Evolutionary conservation across 2,888 invertebrate species (phyloP), one percentile per base, ranked within the genome.

Genomic region (Coenonympha glycerion): DNA sequence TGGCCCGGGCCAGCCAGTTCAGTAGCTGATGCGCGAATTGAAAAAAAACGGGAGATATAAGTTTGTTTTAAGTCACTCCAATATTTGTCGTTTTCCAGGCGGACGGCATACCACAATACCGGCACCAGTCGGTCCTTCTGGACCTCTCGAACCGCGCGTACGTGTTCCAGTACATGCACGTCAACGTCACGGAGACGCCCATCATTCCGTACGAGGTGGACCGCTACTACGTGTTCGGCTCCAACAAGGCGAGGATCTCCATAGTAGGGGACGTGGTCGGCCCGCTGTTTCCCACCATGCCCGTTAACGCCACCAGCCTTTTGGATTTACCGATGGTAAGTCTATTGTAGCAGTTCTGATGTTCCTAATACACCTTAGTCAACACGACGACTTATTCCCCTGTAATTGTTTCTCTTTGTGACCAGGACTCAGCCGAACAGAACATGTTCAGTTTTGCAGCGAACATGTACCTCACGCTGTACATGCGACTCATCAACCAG

Each of bases 371-470:
- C 6, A n/a, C n/a, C n/a, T n/a, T n/a, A n/a, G n/a, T n/a, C n/a
- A n/a, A n/a, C n/a, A n/a, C n/a, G n/a, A n/a, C n/a, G n/a, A n/a
- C n/a, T n/a, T n/a, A n/a, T n/a, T n/a, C n/a, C n/a, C 6, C 0
- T n/a, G 21, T 45, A 30, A 21, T 1, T 2, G 15, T 31, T 31
- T 8, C 19, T 11, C 19, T 11, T 30, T 33, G 15, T 11, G 30
- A 16, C n/a, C 70, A 91, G 90, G 95, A 96, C 70, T 93, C 93
- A 0, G 97, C 94, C 0, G 98, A 99, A 75, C 97, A 97, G 76
- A 97, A 95, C 72, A 95, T 98, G 90, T 99, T 97, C 84, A 97
- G 97, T 61, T 97, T 99, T 81, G 98, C 98, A 0, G 95, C 95
- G 11, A 98, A 97, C 82, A 91, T 98, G 79, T 95, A 96, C 80